Evolutionary conservation across 2,888 invertebrate species (phyloP).

Genomic region (Ophioninae sp.): DNA sequence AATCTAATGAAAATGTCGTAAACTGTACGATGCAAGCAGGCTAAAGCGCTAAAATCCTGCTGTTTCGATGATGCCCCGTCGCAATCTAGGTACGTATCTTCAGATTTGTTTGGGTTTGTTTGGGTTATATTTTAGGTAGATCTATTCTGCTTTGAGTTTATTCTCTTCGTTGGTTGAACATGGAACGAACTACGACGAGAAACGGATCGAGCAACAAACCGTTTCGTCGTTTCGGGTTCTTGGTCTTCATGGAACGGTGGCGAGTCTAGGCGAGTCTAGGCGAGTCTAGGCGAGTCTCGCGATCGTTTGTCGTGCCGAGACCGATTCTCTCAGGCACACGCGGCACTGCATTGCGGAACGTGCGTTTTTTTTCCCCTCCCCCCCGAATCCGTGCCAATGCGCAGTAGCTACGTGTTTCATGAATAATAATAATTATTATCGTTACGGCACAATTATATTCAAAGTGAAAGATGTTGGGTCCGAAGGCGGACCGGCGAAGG

Average conservation of each 20-base stretch:
- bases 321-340: constrained; percentile 55
- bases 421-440: constrained; percentile 34
- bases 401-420: constrained; percentile 27
- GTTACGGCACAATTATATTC: constrained; percentile 55
- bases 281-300: constrained; percentile 27
- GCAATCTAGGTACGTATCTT: too few species aligned
- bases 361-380: constrained; percentile 49
- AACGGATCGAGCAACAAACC: constrained; percentile 1
- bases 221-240: constrained; percentile 60
- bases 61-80: too few species aligned
- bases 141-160: constrained; percentile 68
- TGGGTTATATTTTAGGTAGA: too few species aligned
- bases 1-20: too few species aligned
- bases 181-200: constrained; percentile 34
- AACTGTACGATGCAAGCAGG: too few species aligned
- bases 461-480: constrained; percentile 47
- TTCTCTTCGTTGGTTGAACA: constrained; percentile 72
- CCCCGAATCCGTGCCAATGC: constrained; percentile 38
- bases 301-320: constrained; percentile 51
- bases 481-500: constrained; percentile 14
- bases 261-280: too few species aligned
- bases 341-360: constrained; percentile 75
- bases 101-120: too few species aligned
- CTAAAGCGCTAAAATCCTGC: too few species aligned
- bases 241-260: constrained; percentile 9